Percentiles rank a stretch among this genome's conserved stretches.
These are phyloP conservation scores for Gephyroberyx darwinii DNA, from an alignment of 2,797 vertebrate genomes.

Conservation along the genomic window DNA sequence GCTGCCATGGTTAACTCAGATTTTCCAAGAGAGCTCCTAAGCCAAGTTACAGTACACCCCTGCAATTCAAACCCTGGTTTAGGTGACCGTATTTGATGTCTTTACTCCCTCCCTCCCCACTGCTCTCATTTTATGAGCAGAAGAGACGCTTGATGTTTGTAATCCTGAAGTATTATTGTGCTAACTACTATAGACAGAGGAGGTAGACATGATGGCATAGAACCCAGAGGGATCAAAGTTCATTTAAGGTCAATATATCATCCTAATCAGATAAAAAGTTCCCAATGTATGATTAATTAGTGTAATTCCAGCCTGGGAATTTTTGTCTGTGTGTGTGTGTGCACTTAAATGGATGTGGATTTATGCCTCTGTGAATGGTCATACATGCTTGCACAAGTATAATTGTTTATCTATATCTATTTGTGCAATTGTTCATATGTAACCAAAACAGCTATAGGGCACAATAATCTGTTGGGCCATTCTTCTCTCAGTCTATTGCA, in stretches of 20 bases:
- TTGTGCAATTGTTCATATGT: not conserved
- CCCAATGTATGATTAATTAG: not conserved
- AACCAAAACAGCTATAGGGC: constrained; percentile 4
- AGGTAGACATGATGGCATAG: not conserved
- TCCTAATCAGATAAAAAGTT: constrained; percentile 15
- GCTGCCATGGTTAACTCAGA: not conserved
- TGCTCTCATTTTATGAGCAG: not conserved
- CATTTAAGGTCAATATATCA: constrained; percentile 6
- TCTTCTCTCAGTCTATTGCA: constrained; percentile 7
- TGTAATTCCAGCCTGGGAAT: constrained; percentile 20
- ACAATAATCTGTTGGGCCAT: constrained; percentile 8
- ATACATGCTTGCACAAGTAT: not conserved
- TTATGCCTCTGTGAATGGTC: not conserved
- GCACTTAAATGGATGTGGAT: not conserved
- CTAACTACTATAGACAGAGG: not conserved
- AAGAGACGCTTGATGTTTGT: not conserved
- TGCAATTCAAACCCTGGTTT: not conserved
- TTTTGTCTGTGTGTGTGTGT: constrained; percentile 7
- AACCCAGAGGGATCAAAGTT: not conserved
- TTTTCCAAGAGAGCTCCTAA: not conserved
- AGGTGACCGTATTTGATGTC: not conserved
- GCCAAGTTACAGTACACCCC: too few species aligned
- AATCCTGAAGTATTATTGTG: not conserved
- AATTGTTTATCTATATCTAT: not conserved
- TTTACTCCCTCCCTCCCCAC: not conserved